Evolutionary conservation across 2,113 vertebrate species (phyloP).

Genomic region (Podilymbus podiceps): DNA sequence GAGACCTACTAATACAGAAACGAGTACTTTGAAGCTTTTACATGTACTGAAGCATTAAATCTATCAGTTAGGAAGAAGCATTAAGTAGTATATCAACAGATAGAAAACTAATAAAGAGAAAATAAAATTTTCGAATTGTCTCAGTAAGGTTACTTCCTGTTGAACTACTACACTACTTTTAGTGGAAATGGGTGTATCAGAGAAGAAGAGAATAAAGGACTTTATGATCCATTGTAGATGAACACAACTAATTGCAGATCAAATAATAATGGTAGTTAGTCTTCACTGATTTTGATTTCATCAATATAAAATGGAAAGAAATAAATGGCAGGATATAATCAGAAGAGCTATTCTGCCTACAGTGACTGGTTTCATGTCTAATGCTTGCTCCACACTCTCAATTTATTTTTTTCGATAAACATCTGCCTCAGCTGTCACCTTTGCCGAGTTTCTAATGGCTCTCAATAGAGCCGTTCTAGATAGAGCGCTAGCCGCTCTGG

Average conservation of each 20-base stretch:
- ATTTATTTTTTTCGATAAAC: background rate
- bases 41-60: background rate
- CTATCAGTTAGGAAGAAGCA: background rate
- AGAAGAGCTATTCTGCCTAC: background rate
- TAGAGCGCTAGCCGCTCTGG: accelerated
- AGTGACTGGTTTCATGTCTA: background rate
- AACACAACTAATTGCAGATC: background rate
- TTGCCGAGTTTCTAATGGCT: background rate
- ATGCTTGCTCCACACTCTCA: background rate
- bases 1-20: background rate
- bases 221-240: background rate
- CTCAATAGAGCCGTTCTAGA: background rate
- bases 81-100: background rate
- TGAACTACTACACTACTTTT: background rate
- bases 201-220: background rate
- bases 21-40: background rate
- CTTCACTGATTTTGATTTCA: background rate
- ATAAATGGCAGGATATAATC: background rate
- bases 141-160: background rate
- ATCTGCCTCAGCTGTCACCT: background rate
- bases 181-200: background rate
- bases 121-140: background rate
- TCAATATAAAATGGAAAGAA: background rate
- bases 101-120: background rate
- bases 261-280: accelerated